These are phyloP conservation scores for Aphidius ervi DNA, from an alignment of 1,140 invertebrate species.

Conservation along the genomic window DNA sequence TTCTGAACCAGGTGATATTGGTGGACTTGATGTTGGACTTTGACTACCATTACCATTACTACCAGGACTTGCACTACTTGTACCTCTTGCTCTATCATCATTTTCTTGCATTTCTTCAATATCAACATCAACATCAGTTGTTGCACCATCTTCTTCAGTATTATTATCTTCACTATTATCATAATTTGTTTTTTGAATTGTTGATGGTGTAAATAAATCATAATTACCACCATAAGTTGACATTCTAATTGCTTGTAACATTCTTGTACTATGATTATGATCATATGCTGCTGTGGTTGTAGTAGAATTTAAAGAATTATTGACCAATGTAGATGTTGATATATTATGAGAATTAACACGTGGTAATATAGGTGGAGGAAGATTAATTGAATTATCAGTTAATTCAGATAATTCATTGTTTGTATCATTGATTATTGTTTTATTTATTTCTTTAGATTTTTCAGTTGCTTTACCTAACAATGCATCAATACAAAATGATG, in stretches of 20 bases:
- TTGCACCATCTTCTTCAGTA: conserved; percentile 17
- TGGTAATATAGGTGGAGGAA: conserved; percentile 5
- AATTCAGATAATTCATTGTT: conserved; percentile 22
- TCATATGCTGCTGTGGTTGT: not conserved
- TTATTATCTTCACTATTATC: conserved; percentile 17
- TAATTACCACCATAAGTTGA: conserved; percentile 11
- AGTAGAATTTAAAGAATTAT: not conserved
- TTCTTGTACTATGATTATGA: conserved; percentile 7
- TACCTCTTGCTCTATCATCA: conserved; percentile 17
- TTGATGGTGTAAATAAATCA: conserved; percentile 2
- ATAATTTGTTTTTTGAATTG: conserved; percentile 6
- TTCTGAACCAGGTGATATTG: conserved; percentile 48
- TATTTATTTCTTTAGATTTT: conserved; percentile 37
- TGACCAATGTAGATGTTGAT: conserved; percentile 25
- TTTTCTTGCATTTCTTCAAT: conserved; percentile 25
- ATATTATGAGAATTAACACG: conserved; percentile 24
- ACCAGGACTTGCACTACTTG: conserved; percentile 44
- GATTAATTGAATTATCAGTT: not conserved
- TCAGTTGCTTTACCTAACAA: conserved; percentile 50
- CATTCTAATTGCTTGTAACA: conserved; percentile 18
- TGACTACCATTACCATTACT: conserved; percentile 42
- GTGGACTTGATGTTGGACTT: conserved; percentile 45
- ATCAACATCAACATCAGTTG: conserved; percentile 22
- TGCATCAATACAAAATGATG: conserved; percentile 67
- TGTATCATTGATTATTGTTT: not conserved